Percentiles rank a stretch among this genome's conserved stretches.
Evolutionary conservation across 2,797 vertebrate species (phyloP).

Genomic region (Danio aesculapii): DNA sequence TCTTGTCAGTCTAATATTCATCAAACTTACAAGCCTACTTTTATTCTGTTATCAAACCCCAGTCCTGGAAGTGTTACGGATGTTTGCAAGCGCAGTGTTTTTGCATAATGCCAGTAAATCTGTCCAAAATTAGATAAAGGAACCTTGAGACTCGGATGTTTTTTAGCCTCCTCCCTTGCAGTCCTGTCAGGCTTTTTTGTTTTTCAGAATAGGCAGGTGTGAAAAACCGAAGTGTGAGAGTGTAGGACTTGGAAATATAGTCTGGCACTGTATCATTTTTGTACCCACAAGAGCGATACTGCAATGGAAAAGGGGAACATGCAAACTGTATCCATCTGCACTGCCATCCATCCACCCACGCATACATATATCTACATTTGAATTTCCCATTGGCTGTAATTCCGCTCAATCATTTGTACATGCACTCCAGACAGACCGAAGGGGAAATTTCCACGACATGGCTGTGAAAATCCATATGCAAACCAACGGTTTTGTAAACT

Average conservation of each 20-base stretch:
- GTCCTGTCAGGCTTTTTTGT: neutral
- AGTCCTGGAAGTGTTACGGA: neutral
- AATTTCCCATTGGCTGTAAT: conserved; percentile 42
- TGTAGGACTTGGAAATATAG: conserved; percentile 39
- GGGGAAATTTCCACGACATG: conserved; percentile 43
- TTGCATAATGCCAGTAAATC: conserved; percentile 5
- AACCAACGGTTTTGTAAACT: conserved; percentile 44
- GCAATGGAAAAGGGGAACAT: conserved; percentile 42
- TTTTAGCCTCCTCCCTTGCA: conserved; percentile 11
- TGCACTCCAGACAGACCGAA: conserved; percentile 34
- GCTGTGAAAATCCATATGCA: conserved; percentile 48
- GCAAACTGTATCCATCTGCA: conserved; percentile 39
- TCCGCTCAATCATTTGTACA: conserved; percentile 9
- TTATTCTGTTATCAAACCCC: neutral
- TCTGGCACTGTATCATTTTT: conserved; percentile 14
- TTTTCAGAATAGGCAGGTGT: conserved; percentile 29
- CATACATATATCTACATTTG: conserved; percentile 31
- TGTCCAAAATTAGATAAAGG: neutral
- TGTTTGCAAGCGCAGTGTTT: conserved; percentile 10
- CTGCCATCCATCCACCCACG: conserved; percentile 28
- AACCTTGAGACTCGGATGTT: conserved; percentile 12
- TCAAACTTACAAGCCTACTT: neutral
- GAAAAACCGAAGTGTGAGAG: conserved; percentile 47
- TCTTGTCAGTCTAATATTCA: neutral
- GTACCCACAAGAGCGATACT: conserved; percentile 18